A percentile compares a stretch with the other conserved stretches of the same genome.
phyloP scores from a whole-genome alignment of 35 echinoderm and acorn worm species.

The Lytechinus pictus region DNA sequence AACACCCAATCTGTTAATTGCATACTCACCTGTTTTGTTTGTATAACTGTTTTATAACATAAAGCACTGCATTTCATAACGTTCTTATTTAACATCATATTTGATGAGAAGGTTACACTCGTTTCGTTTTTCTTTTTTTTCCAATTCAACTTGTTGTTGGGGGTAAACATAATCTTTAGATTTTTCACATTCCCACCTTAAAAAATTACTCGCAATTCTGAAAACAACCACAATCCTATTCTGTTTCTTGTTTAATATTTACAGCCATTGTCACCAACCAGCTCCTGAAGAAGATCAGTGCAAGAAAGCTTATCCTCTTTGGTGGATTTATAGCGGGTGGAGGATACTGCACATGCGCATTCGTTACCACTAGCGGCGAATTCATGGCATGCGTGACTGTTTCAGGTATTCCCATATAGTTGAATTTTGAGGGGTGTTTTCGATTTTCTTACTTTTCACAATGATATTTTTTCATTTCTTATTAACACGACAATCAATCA shows the following conservation, averaged over 20 bases:
- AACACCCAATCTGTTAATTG: no score
- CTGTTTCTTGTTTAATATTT: background rate
- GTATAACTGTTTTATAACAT: no score
- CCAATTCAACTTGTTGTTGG: background rate
- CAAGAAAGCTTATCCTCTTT: background rate
- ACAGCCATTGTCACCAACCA: slow-evolving; percentile 42
- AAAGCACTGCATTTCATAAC: no score
- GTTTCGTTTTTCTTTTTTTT: no score
- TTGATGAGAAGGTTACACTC: no score
- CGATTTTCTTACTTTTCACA: background rate
- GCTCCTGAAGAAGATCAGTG: background rate
- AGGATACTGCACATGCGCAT: slow-evolving; percentile 6
- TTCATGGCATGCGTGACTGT: background rate
- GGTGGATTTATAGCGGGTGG: background rate
- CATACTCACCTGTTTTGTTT: no score
- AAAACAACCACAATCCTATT: background rate
- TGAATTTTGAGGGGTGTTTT: background rate
- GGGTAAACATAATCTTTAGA: no score
- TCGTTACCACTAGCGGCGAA: background rate
- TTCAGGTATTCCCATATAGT: background rate
- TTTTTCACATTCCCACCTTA: no score
- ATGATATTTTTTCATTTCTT: no score
- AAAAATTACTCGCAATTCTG: no score
- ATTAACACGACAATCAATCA: no score
- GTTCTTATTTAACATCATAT: no score